phyloP scores from a whole-genome alignment of 64 coral and sea anemone species.

The Cladopsammia gracilis region DNA sequence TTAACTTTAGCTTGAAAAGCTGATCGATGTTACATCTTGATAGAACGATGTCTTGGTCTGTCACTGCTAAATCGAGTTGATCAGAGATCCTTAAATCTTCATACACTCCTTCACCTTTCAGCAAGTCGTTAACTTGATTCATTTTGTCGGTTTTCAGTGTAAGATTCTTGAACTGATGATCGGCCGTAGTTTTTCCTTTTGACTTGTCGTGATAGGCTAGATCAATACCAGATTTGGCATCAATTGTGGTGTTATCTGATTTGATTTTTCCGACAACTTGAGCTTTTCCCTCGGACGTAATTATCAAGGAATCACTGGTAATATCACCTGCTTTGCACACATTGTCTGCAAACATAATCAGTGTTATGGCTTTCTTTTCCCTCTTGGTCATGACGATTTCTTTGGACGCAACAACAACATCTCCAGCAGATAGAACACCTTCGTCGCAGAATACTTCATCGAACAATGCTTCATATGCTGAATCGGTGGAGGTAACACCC shows the following conservation, averaged over 20 bases:
- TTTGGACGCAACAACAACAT: slow-evolving; percentile 51
- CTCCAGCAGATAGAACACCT: slow-evolving; percentile 46
- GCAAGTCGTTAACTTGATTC: slow-evolving; percentile 52
- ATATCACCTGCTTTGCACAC: slow-evolving; percentile 46
- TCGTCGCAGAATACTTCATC: slow-evolving; percentile 58
- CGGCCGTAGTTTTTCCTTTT: slow-evolving; percentile 20
- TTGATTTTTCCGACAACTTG: slow-evolving; percentile 60
- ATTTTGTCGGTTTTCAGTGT: slow-evolving; percentile 58
- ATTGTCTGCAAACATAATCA: slow-evolving; percentile 55
- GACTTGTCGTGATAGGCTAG: slow-evolving; percentile 53
- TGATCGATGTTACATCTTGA: slow-evolving; percentile 57
- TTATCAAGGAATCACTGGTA: slow-evolving; percentile 26
- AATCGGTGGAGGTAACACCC: slow-evolving; percentile 59
- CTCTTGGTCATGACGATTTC: slow-evolving; percentile 61
- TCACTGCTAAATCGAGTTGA: slow-evolving; percentile 53
- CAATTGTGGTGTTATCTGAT: slow-evolving; percentile 45
- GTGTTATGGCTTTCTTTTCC: slow-evolving; percentile 66
- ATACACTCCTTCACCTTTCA: slow-evolving; percentile 70
- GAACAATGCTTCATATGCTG: slow-evolving; percentile 70
- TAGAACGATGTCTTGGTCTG: slow-evolving; percentile 67
- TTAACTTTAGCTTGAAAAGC: slow-evolving; percentile 28
- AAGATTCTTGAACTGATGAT: slow-evolving; percentile 67
- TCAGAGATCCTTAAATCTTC: slow-evolving; percentile 57
- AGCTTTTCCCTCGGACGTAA: slow-evolving; percentile 45
- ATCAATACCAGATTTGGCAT: slow-evolving; percentile 42